Base-by-base conservation (phyloP, 1,140 invertebrate genomes). In the Antheraea pernyi region DNA sequence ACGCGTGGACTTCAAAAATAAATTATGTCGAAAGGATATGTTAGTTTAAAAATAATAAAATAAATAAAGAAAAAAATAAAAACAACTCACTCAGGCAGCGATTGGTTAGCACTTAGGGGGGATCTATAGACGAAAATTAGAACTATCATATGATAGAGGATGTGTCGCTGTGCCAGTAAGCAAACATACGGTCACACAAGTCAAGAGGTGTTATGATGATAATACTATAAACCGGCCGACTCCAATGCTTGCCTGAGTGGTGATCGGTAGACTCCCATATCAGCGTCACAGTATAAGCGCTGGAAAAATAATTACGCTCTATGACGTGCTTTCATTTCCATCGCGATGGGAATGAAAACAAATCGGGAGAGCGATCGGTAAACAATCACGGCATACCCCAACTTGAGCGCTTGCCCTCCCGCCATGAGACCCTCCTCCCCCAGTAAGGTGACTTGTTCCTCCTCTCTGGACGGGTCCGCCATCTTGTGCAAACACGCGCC, bases 401-500 rank as follows among this genome's bases (percentile, higher is more conserved):
- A 94, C 94, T 98, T 98, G 91, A 99, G 96, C 92, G 97, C 97
- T 94, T 98, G 97, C 92, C 98, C 97, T 92, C 97, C 97, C 87
- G 97, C 96, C 90, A 97, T 95, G 80, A 98, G 95, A 85, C 96
- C 97, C 93, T 99, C 98, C 94, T 99, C 98, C 86, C 98, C 97
- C 83, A 99, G 95, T 81, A 99, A 95, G 81, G 97, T 97, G 78
- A 98, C 96, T 93, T 97, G 97, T 93, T 99, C 98, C 93, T 99
- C 98, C 92, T 97, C 97, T 83, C 97, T 95, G 90, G 97, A 96
- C 90, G 97, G 96, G 92, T 97, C 97, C 92, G 97, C 96, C 97
- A 98, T 97, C 97, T 98, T 96, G 84, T 88, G 81, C 80, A 91
- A 80, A 91, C 81, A 91, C 67, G 79, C 88, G 89, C 87, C 89